Base-by-base conservation (phyloP, 2,888 invertebrate species). In the Uloborus plumipes region DNA sequence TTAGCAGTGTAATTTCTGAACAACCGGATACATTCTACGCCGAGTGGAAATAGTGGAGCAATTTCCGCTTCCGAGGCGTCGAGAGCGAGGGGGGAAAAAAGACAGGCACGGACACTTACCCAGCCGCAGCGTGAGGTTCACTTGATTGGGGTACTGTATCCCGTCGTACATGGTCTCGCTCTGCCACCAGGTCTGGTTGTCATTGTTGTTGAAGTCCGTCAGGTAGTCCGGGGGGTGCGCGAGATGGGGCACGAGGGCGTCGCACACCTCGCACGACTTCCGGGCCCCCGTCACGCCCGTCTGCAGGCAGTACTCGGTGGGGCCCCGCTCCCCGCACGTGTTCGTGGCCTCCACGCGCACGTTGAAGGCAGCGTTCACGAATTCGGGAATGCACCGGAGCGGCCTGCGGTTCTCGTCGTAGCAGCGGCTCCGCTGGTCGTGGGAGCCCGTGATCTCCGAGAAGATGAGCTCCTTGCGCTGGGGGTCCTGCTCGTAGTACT, bases 111-210 rank as follows among this genome's bases (percentile, higher is more conserved):
- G n/a, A n/a, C n/a, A 82, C 81, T 76, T 87, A 96, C 97, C 93
- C 85, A 98, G 91, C 88, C 94, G 92, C 49, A 99, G 90, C 0
- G 97, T 98, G 85, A 99, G 91, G 89, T 98, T 98, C 86, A 99
- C 98, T 89, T 94, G 94, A 87, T 93, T 94, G 0, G 97, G 97
- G 88, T 94, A 94, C 89, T 97, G 95, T 76, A 97, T 93, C 39
- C 94, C 94, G 88, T 99, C 97, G 87, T 92, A 92, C 97, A 99
- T 98, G 2, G 99, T 99, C 89, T 98, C 97, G 0, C 97, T 97
- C 89, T 98, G 97, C 98, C 98, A 98, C 96, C 96, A 98, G 0
- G 97, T 96, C 86, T 94, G 94, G 88, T 95, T 95, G 86, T 95
- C 94, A 85, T 94, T 93, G 88, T 95, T 95, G 88, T 98, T 95